These are phyloP conservation scores for Morinoia aosen DNA, from an alignment of 2,888 invertebrate species.

Conservation along the genomic window DNA sequence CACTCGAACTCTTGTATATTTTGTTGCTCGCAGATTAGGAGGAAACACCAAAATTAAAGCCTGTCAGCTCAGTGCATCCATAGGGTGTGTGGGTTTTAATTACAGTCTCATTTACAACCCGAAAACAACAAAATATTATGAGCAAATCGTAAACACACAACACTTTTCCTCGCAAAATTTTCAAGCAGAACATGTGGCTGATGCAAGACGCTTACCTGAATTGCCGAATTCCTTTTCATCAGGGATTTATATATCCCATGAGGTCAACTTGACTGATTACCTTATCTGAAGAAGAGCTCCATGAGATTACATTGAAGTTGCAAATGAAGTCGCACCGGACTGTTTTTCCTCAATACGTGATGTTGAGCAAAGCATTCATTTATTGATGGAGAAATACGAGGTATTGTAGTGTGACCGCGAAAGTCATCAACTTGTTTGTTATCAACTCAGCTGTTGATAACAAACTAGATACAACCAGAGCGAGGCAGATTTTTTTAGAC, in stretches of 20 bases:
- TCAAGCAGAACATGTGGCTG: background rate
- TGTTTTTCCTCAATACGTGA: background rate
- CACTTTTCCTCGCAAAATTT: too few species aligned
- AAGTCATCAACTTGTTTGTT: background rate
- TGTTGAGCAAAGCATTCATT: background rate
- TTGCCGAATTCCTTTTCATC: background rate
- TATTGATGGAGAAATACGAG: background rate
- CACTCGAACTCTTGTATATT: too few species aligned
- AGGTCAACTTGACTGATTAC: background rate
- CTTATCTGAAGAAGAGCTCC: background rate
- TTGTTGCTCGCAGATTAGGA: too few species aligned
- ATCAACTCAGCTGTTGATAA: background rate
- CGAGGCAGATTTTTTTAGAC: background rate
- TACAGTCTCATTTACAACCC: too few species aligned
- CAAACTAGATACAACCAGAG: background rate
- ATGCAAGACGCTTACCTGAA: background rate
- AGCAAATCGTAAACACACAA: too few species aligned
- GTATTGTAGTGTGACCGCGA: background rate
- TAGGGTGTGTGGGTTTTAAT: too few species aligned
- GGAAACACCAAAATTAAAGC: too few species aligned
- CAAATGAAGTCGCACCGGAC: background rate
- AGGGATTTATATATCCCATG: background rate
- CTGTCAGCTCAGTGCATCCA: too few species aligned
- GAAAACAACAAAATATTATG: too few species aligned
- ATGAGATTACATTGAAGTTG: background rate